Evolutionary conservation across 2,113 vertebrate genomes (phyloP).

Genomic region (Tapirus terrestris): DNA sequence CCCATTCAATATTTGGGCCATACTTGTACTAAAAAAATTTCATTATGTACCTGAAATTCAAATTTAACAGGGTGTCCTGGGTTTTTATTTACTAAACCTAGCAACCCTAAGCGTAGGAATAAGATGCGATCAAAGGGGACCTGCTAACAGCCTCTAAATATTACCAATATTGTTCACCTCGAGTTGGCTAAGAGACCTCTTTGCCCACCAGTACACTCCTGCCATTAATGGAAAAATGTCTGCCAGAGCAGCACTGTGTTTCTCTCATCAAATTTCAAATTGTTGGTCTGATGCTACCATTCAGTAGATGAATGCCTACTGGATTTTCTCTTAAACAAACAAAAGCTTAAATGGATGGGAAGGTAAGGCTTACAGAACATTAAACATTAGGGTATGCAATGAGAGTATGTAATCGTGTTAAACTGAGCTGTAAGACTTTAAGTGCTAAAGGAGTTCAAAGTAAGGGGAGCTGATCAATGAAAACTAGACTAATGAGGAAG

Average conservation of each 20-base stretch:
- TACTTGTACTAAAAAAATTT: not conserved
- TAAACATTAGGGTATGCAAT: not conserved
- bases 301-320: not conserved
- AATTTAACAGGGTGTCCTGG: not conserved
- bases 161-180: not conserved
- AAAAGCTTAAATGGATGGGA: not conserved
- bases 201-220: not conserved
- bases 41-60: not conserved
- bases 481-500: not conserved
- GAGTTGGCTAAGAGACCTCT: not conserved
- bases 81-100: conserved; percentile 36
- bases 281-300: not conserved
- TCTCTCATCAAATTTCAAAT: not conserved
- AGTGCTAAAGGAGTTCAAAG: not conserved
- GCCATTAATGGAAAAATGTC: not conserved
- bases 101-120: not conserved
- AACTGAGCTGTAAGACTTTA: not conserved
- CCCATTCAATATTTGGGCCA: not conserved
- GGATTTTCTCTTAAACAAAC: conserved; percentile 20
- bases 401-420: not conserved
- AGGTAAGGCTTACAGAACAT: not conserved
- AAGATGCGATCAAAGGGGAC: not conserved
- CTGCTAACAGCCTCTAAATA: not conserved
- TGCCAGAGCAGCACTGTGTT: not conserved
- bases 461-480: not conserved